Percentiles rank a stretch among this genome's conserved stretches.
These are phyloP conservation scores for Sphinx pinastri DNA, from an alignment of 2,888 invertebrate species.

Conservation along the genomic window DNA sequence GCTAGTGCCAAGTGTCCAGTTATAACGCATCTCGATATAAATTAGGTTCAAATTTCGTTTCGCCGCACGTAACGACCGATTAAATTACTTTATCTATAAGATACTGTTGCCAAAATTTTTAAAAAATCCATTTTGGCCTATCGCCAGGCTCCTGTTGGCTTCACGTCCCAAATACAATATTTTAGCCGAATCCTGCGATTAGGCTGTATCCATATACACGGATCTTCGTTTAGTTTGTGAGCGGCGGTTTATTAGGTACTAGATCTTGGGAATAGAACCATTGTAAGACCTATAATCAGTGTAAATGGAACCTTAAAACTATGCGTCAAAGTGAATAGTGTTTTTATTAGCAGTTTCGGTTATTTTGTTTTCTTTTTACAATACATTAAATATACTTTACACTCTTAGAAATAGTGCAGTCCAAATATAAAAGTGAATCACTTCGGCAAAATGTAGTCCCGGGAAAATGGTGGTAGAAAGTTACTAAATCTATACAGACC, in stretches of 20 bases:
- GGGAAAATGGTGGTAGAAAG: no score
- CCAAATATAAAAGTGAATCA: no score
- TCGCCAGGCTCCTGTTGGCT: conserved; percentile 32
- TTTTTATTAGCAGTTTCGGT: no score
- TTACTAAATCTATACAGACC: no score
- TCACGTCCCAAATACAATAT: conserved; percentile 36
- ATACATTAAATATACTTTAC: no score
- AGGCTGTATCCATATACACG: conserved; percentile 28
- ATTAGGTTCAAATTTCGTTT: conserved; percentile 9
- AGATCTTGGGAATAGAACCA: no score
- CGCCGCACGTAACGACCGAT: conserved; percentile 37
- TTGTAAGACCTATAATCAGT: no score
- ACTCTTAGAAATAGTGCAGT: no score
- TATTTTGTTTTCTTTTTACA: no score
- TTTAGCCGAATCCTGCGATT: conserved; percentile 34
- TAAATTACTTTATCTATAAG: conserved; percentile 43
- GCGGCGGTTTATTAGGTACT: background rate
- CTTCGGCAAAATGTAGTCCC: no score
- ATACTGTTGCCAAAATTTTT: conserved; percentile 38
- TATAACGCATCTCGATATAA: background rate
- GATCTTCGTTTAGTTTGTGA: conserved; percentile 1
- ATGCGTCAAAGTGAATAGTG: no score
- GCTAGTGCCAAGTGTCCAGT: conserved; percentile 2
- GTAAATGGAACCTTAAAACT: no score
- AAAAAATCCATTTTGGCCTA: conserved; percentile 41